These are phyloP conservation scores for Sciurus carolinensis DNA, from an alignment of 2,797 vertebrate species.

Conservation along the genomic window DNA sequence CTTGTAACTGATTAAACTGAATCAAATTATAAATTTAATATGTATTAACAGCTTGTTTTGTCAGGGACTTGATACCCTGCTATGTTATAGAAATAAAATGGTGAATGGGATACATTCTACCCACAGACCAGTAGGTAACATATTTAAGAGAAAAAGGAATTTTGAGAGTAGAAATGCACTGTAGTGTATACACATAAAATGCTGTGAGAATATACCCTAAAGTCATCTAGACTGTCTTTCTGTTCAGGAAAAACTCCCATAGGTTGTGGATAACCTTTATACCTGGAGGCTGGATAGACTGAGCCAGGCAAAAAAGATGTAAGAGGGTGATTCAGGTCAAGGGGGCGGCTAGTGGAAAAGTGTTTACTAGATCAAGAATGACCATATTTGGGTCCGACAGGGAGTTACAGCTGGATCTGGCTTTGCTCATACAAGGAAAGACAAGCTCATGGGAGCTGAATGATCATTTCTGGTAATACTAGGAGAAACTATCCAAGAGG, in stretches of 20 bases:
- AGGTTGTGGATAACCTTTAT: background rate
- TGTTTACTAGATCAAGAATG: background rate
- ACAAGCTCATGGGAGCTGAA: background rate
- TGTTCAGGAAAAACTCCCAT: background rate
- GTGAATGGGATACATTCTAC: background rate
- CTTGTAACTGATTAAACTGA: background rate
- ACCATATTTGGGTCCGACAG: background rate
- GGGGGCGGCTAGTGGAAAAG: background rate
- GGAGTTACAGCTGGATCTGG: background rate
- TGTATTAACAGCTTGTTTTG: background rate
- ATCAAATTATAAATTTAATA: background rate
- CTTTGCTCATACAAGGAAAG: background rate
- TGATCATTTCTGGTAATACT: background rate
- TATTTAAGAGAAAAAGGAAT: background rate
- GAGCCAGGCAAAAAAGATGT: background rate
- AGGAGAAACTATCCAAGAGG: background rate
- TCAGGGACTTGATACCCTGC: background rate
- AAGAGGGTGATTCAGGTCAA: background rate
- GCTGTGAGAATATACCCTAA: background rate
- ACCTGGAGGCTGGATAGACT: background rate
- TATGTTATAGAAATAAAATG: background rate
- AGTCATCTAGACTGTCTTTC: background rate
- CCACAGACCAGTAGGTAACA: too few species aligned
- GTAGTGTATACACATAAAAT: background rate
- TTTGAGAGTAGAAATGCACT: background rate